Evolutionary conservation across 2,888 invertebrate genomes (phyloP), one percentile per base, ranked within the genome.

Genomic region (Callinectes sapidus): DNA sequence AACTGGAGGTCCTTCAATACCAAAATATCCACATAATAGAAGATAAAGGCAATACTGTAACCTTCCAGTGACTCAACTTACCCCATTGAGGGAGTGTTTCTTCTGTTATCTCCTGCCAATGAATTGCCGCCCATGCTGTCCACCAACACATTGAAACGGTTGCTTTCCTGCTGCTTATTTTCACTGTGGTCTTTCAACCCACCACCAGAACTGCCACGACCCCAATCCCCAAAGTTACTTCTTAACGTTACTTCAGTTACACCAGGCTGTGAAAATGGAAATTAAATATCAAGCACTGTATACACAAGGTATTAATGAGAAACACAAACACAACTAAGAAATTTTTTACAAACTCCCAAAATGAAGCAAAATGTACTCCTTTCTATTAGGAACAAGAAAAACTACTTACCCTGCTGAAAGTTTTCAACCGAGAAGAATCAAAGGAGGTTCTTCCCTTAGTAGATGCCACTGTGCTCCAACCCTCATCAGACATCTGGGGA

Each of bases 171-270:
- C 39, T 92, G 94, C 39, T 92, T 90, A 23, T 77, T 71, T 42
- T 94, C 94, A 89, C 91, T 92, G 71, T 92, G 92, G 32, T 94
- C 92, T 71, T 92, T 94, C 28, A 92, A 85, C 10, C 93, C 93
- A 89, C 94, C 94, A 85, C 94, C 94, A n/a, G 92, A 92, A 85
- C 94, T 94, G 89, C 94, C 94, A 48, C 92, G 90, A 10, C 89
- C 94, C 94, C 94, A 94, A 66, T 66, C 92, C 39, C 90, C 85
- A 66, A 94, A 94, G 71, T 91, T 88, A 28, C 92, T 92, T 87
- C 94, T 89, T 28, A 94, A 88, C 61, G 81, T 87, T 28, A 93
- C 88, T 23, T 93, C 91, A 42, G 89, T 85, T 42, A n/a, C 77
- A 32, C 92, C 92, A 90, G 92, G 92, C 92, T 93, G 92, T 23